phyloP scores from a whole-genome alignment of 2,888 invertebrate genomes.

The Protophormia terraenovae region DNA sequence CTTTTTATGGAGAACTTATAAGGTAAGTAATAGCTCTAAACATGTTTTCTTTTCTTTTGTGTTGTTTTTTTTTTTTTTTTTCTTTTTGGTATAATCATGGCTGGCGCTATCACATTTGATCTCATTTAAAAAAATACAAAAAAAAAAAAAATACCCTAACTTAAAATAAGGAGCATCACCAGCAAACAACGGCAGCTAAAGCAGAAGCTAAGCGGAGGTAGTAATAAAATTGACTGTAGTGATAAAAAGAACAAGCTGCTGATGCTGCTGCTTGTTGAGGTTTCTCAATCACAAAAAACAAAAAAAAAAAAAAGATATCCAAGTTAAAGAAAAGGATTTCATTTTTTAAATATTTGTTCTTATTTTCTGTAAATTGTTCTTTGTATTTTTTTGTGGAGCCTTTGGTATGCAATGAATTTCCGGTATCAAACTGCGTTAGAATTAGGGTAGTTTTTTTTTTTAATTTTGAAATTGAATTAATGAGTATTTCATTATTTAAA shows the following conservation, averaged over 20 bases:
- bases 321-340: conserved; percentile 46
- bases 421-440: conserved; percentile 61
- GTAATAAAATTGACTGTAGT: conserved; percentile 66
- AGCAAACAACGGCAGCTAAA: conserved; percentile 63
- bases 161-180: conserved; percentile 52
- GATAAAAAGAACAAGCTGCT: conserved; percentile 61
- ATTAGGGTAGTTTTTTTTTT: conserved; percentile 42
- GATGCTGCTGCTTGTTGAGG: conserved; percentile 37
- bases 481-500: conserved; percentile 4
- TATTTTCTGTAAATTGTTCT: neutral
- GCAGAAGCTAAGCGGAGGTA: conserved; percentile 67
- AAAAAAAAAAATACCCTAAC: conserved; percentile 28
- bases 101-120: conserved; percentile 80
- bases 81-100: conserved; percentile 67
- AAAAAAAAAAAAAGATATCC: conserved; percentile 1
- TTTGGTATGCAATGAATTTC: conserved; percentile 66
- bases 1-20: conserved; percentile 55
- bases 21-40: conserved; percentile 65
- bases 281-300: conserved; percentile 25
- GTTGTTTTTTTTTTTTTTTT: conserved; percentile 12
- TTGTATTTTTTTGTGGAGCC: neutral
- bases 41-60: conserved; percentile 62
- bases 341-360: conserved; percentile 47
- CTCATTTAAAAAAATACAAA: conserved; percentile 72
- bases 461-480: neutral